phyloP scores from a whole-genome alignment of 2,113 vertebrate genomes.

The Telmatochromis bifrenatus region DNA sequence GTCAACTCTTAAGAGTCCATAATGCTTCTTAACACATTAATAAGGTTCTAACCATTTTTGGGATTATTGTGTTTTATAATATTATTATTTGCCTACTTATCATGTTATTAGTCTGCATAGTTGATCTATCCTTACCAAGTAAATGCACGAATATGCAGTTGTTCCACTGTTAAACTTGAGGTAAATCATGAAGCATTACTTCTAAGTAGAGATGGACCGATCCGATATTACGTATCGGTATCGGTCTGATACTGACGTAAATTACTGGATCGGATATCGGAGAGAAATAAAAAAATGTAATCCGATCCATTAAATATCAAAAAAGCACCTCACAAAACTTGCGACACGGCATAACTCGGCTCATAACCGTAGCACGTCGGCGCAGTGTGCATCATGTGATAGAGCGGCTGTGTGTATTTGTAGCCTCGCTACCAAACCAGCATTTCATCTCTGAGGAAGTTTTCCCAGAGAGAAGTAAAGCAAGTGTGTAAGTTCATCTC shows the following conservation, averaged over 20 bases:
- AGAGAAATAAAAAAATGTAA: too few species aligned
- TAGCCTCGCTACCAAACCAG: rapidly evolving
- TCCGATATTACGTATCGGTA: too few species aligned
- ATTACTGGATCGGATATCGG: too few species aligned
- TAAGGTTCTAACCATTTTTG: neutral
- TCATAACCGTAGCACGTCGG: rapidly evolving
- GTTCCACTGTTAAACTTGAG: neutral
- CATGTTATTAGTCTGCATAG: neutral
- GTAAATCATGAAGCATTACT: neutral
- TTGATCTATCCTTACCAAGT: neutral
- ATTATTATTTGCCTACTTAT: neutral
- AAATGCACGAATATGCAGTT: neutral
- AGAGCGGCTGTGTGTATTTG: too few species aligned
- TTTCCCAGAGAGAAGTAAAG: too few species aligned
- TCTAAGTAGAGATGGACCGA: neutral
- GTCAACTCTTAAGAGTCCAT: neutral
- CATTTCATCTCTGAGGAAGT: too few species aligned
- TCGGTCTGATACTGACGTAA: rapidly evolving
- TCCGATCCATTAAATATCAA: too few species aligned
- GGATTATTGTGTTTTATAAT: neutral
- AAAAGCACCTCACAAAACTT: too few species aligned
- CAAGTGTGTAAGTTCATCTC: too few species aligned
- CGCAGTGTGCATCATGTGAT: rapidly evolving
- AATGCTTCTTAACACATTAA: neutral
- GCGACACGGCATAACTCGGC: rapidly evolving